A percentile compares a stretch with the other conserved stretches of the same genome.
Conservation (phyloP, 2,888 invertebrate species). For the Listrodromus nycthemerus region DNA sequence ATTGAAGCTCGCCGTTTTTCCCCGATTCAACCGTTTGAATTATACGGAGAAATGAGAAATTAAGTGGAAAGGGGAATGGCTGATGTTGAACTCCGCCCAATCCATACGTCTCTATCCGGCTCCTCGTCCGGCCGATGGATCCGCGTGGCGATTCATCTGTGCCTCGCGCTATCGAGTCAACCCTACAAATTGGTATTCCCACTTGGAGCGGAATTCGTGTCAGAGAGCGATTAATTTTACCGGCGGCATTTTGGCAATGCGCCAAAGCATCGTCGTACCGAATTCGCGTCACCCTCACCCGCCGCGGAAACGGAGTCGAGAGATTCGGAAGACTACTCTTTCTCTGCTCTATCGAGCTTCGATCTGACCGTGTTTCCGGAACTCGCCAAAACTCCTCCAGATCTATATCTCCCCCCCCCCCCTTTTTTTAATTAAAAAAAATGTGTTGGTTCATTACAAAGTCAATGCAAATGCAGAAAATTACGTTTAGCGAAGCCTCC, state of each 20-base stretch:
- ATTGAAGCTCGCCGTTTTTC: constrained; percentile 43
- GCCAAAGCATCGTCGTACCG: constrained; percentile 72
- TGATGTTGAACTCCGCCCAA: constrained; percentile 40
- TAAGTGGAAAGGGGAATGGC: constrained; percentile 19
- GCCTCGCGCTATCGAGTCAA: constrained; percentile 61
- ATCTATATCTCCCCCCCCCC: not conserved
- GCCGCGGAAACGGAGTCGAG: constrained; percentile 45
- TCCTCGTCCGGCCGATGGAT: constrained; percentile 43
- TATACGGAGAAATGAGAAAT: constrained; percentile 41
- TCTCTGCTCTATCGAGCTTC: constrained; percentile 26
- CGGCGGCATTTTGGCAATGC: constrained; percentile 78
- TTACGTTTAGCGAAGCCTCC: constrained; percentile 11
- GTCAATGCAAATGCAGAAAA: not conserved
- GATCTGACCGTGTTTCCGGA: constrained; percentile 27
- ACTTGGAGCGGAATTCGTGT: constrained; percentile 81
- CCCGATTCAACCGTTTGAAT: constrained; percentile 25
- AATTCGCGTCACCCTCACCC: constrained; percentile 12
- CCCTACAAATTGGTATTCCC: constrained; percentile 80
- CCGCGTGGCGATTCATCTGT: constrained; percentile 50
- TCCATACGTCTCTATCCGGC: constrained; percentile 39
- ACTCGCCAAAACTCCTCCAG: constrained; percentile 3
- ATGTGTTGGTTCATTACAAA: not conserved
- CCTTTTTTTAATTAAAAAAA: no score
- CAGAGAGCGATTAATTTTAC: constrained; percentile 82
- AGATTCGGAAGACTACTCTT: constrained; percentile 51